phyloP scores from a whole-genome alignment of 2,113 vertebrate species.

The Polypterus senegalus region DNA sequence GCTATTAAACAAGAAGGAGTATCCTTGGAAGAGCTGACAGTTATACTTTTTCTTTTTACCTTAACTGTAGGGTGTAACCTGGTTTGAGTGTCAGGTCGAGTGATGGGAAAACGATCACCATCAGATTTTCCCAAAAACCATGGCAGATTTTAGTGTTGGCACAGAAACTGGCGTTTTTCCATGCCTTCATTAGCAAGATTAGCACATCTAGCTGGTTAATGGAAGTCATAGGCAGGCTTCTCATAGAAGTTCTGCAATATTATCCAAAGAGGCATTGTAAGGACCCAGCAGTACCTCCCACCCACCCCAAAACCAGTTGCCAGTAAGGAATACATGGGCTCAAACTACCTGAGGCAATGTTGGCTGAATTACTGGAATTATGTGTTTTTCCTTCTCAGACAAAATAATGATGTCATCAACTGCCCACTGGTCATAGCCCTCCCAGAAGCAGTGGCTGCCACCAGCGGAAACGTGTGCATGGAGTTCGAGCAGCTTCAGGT shows the following conservation, averaged over 20 bases:
- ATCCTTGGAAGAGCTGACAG: too few species aligned
- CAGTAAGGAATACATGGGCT: background rate
- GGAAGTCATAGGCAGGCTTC: constrained; percentile 96
- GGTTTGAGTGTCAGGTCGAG: constrained; percentile 79
- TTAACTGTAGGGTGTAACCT: constrained; percentile 90
- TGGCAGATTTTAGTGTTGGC: constrained; percentile 78
- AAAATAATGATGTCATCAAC: constrained; percentile 92
- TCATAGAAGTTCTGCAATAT: constrained; percentile 82
- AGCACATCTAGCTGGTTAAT: constrained; percentile 94
- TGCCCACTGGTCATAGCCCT: constrained; percentile 95
- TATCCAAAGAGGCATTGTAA: too few species aligned
- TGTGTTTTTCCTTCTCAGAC: constrained; percentile 88
- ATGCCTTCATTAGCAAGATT: constrained; percentile 92
- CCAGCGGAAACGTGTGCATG: constrained; percentile 88
- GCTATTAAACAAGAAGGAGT: too few species aligned
- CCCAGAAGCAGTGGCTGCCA: constrained; percentile 94
- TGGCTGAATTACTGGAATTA: constrained; percentile 80
- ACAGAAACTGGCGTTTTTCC: constrained; percentile 86
- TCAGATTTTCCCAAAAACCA: constrained; percentile 95
- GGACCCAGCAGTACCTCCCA: too few species aligned
- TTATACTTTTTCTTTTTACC: constrained; percentile 41
- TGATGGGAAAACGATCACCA: constrained; percentile 87
- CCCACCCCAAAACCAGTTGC: too few species aligned
- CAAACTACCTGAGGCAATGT: constrained; percentile 81
- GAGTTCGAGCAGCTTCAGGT: constrained; percentile 73